Conservation (phyloP, 2,797 vertebrate genomes). For the Champsocephalus gunnari region DNA sequence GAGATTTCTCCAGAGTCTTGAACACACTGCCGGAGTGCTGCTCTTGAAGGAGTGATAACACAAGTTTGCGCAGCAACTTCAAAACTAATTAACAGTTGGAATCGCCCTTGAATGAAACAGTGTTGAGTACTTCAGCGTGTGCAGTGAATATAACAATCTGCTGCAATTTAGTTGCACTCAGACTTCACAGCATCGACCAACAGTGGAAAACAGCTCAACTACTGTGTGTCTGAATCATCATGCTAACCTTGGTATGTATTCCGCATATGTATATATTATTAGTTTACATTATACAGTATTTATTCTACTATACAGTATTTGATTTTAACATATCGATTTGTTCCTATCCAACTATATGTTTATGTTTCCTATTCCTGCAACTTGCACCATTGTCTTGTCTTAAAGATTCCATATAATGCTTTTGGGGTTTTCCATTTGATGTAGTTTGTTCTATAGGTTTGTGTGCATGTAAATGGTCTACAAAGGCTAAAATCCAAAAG, state of each 20-base stretch:
- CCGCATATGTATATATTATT: too few species aligned
- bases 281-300: too few species aligned
- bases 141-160: slow-evolving; percentile 25
- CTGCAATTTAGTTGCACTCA: slow-evolving; percentile 10
- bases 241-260: neutral
- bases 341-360: too few species aligned
- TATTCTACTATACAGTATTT: too few species aligned
- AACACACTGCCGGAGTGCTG: neutral
- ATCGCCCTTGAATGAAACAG: slow-evolving; percentile 28
- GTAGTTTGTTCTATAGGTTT: too few species aligned
- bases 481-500: too few species aligned
- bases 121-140: slow-evolving; percentile 6
- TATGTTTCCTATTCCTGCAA: too few species aligned
- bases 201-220: neutral
- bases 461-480: too few species aligned
- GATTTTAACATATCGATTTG: too few species aligned
- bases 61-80: slow-evolving; percentile 27
- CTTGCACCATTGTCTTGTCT: too few species aligned
- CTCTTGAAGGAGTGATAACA: slow-evolving; percentile 41
- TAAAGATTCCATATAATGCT: too few species aligned
- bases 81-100: slow-evolving; percentile 34
- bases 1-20: slow-evolving; percentile 20
- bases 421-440: too few species aligned
- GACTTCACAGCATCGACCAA: neutral
- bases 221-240: slow-evolving; percentile 3